Percentiles rank a stretch among this genome's conserved stretches.
These are phyloP conservation scores for Dromas ardeola DNA, from an alignment of 2,113 vertebrate species.

Conservation along the genomic window DNA sequence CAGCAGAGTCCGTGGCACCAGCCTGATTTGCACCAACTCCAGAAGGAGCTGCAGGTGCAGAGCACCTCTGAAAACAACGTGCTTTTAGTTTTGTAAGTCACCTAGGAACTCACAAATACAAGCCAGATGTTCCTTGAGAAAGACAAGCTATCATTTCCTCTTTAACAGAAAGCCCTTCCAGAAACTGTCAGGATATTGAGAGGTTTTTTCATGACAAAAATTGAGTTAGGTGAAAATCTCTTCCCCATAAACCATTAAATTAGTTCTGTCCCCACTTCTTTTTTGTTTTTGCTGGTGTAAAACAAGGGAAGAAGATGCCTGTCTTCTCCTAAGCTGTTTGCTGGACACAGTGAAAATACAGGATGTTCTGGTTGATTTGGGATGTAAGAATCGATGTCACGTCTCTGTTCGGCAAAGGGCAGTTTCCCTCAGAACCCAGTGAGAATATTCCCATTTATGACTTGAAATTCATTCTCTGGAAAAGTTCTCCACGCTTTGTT, in stretches of 20 bases:
- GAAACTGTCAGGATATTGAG: neutral
- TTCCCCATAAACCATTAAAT: neutral
- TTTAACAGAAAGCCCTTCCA: neutral
- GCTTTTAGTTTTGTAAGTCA: neutral
- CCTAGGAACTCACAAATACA: neutral
- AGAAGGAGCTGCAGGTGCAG: neutral
- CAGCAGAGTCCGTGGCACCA: neutral
- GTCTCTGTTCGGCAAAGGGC: neutral
- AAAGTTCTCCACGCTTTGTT: conserved; percentile 13
- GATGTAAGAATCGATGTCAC: neutral
- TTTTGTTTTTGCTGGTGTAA: neutral
- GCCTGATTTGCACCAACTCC: neutral
- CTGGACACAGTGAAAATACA: neutral
- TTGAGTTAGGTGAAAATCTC: neutral
- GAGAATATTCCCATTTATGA: neutral
- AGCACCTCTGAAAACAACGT: neutral
- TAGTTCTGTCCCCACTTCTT: neutral
- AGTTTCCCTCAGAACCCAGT: neutral
- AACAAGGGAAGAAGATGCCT: neutral
- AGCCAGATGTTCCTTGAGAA: neutral
- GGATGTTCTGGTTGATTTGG: neutral
- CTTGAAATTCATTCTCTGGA: neutral
- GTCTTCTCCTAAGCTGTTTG: neutral
- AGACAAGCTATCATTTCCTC: neutral
- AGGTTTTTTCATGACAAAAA: neutral